phyloP scores from a whole-genome alignment of 2,888 invertebrate species.

The Harpalus rufipes region DNA sequence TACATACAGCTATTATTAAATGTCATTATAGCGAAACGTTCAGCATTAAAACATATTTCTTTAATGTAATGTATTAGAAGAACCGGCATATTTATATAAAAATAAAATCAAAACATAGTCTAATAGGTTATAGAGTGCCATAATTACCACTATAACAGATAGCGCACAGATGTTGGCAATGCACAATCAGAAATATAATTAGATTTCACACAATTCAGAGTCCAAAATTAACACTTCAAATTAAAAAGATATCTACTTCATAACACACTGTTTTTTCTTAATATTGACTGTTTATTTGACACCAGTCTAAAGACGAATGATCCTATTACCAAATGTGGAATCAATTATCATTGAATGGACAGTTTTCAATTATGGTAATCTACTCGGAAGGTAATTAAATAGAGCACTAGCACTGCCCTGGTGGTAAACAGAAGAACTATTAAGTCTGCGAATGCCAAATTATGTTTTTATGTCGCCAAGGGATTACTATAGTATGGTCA shows the following conservation, averaged over 20 bases:
- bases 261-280: background rate
- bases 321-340: background rate
- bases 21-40: too few species aligned
- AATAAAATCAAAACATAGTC: too few species aligned
- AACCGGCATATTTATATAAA: too few species aligned
- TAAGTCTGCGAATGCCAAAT: slow-evolving; percentile 41
- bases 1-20: too few species aligned
- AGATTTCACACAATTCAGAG: background rate
- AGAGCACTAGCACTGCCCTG: slow-evolving; percentile 23
- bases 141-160: slow-evolving; percentile 31
- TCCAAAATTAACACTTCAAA: slow-evolving; percentile 2
- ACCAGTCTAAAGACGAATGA: background rate
- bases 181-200: slow-evolving; percentile 16
- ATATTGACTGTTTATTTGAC: too few species aligned
- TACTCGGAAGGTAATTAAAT: slow-evolving; percentile 32
- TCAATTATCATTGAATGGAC: background rate
- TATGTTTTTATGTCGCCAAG: slow-evolving; percentile 27
- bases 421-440: slow-evolving; percentile 8
- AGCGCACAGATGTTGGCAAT: slow-evolving; percentile 13
- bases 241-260: slow-evolving; percentile 5
- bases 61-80: too few species aligned
- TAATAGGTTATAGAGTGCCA: background rate
- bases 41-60: too few species aligned
- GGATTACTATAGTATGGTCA: slow-evolving; percentile 4
- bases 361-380: slow-evolving; percentile 42